Conservation (phyloP, 2,888 invertebrate species). For the Drosophila incognita region DNA sequence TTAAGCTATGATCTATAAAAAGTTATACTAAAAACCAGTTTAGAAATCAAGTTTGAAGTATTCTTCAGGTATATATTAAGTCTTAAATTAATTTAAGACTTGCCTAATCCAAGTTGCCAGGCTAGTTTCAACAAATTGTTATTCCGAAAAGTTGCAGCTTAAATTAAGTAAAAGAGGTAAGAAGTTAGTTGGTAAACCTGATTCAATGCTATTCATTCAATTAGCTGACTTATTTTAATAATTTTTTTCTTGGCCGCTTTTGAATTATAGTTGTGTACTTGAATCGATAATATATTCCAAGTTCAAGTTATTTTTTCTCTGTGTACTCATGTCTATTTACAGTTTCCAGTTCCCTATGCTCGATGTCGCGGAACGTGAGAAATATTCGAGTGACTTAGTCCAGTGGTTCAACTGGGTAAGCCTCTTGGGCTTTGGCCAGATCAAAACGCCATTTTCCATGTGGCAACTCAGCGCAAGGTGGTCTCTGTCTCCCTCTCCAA, state of each 20-base stretch:
- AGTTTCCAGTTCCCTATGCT: conserved; percentile 40
- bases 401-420: conserved; percentile 76
- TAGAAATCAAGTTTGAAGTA: not conserved
- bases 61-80: not conserved
- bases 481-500: conserved; percentile 9
- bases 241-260: not conserved
- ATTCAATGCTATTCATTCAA: not conserved
- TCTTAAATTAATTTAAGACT: not conserved
- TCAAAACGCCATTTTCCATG: conserved; percentile 68
- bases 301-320: not conserved
- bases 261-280: not conserved
- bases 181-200: too few relatives aligned
- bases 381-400: conserved; percentile 76
- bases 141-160: not conserved
- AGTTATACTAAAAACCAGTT: not conserved
- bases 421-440: conserved; percentile 64
- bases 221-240: not conserved
- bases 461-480: conserved; percentile 47
- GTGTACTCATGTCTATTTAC: conserved; percentile 3
- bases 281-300: not conserved
- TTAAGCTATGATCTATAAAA: not conserved
- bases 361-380: conserved; percentile 71
- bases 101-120: not conserved
- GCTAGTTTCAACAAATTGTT: not conserved
- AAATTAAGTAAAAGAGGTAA: not conserved